These are phyloP conservation scores for Triplophysa siluroides DNA, from an alignment of 2,113 vertebrate species.

Conservation along the genomic window DNA sequence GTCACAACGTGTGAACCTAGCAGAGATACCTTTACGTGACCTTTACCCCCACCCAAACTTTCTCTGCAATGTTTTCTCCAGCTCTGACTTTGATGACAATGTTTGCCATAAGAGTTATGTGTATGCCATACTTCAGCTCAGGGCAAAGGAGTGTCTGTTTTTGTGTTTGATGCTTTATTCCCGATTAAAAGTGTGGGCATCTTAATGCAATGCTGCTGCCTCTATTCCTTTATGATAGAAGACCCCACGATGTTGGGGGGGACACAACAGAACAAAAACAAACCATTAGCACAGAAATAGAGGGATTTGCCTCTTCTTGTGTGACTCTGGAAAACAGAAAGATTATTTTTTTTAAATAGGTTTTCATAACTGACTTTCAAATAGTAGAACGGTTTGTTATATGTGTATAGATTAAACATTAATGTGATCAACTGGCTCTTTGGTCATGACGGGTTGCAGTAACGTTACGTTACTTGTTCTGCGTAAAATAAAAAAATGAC, in stretches of 20 bases:
- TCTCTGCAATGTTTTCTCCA: neutral
- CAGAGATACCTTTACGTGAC: neutral
- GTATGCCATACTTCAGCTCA: neutral
- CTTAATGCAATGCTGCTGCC: neutral
- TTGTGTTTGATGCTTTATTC: constrained; percentile 3
- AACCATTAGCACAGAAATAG: neutral
- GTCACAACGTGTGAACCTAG: neutral
- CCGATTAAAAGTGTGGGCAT: neutral
- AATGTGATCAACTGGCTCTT: neutral
- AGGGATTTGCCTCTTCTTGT: neutral
- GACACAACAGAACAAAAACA: neutral
- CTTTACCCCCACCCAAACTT: neutral
- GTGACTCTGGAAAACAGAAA: neutral
- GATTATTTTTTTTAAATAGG: no score
- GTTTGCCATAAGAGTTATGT: neutral
- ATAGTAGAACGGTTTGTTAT: neutral
- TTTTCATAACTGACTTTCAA: no score
- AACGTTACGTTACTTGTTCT: neutral
- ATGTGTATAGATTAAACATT: neutral
- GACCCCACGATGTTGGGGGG: neutral
- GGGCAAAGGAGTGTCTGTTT: neutral
- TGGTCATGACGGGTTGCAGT: neutral
- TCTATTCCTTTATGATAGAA: neutral
- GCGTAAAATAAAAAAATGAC: neutral
- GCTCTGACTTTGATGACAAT: neutral